These are phyloP conservation scores for Phymorhynchus buccinoides DNA, from an alignment of 1,140 invertebrate genomes.

Conservation along the genomic window DNA sequence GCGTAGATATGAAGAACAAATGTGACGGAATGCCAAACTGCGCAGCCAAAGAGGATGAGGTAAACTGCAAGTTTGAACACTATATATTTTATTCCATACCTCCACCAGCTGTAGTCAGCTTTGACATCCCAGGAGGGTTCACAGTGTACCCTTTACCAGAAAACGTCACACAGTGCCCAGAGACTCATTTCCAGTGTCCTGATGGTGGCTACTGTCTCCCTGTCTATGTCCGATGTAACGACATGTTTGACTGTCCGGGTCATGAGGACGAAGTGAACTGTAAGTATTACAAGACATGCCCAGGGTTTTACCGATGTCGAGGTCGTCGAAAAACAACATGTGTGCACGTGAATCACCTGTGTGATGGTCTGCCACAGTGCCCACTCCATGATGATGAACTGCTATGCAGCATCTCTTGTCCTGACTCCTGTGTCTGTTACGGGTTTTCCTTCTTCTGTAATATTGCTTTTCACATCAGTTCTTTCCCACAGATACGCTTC, in stretches of 20 bases:
- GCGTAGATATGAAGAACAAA: neutral
- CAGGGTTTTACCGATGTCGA: slow-evolving; percentile 35
- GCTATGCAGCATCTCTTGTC: neutral
- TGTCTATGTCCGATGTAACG: slow-evolving; percentile 27
- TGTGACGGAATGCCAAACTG: neutral
- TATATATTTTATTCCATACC: neutral
- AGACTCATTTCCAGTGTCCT: neutral
- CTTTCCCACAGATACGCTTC: neutral
- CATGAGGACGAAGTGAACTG: slow-evolving; percentile 22
- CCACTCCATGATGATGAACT: neutral
- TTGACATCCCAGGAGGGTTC: neutral
- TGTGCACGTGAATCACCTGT: neutral
- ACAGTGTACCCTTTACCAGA: neutral
- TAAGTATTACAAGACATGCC: slow-evolving; percentile 29
- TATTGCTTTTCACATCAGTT: neutral
- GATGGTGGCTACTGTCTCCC: neutral
- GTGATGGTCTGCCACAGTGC: neutral
- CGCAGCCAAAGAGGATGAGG: neutral
- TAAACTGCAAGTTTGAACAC: neutral
- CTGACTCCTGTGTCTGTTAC: neutral
- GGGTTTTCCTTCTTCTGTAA: neutral
- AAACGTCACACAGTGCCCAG: neutral
- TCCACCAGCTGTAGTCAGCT: slow-evolving; percentile 1
- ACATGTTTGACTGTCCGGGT: slow-evolving; percentile 5
- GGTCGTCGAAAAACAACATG: neutral